A percentile compares a stretch with the other conserved stretches of the same genome.
Evolutionary conservation across 2,113 vertebrate genomes (phyloP).

Genomic region (Oncorhynchus nerka): DNA sequence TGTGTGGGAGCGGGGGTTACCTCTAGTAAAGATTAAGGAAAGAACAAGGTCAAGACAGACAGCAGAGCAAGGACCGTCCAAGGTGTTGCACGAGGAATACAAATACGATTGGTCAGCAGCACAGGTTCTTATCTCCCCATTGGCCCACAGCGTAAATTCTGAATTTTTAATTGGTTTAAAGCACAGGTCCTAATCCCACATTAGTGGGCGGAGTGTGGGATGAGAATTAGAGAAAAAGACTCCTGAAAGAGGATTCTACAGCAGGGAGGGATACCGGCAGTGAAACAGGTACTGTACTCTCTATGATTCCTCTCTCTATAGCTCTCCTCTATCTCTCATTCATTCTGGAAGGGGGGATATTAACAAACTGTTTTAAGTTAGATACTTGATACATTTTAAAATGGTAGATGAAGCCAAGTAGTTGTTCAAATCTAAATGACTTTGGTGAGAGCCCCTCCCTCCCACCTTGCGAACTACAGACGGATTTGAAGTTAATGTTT

Average conservation of each 20-base stretch:
- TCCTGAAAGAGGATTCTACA: conserved; percentile 35
- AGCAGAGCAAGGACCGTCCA: background rate
- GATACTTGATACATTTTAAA: too few species aligned
- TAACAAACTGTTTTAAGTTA: too few species aligned
- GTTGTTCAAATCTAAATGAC: too few species aligned
- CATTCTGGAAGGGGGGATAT: background rate
- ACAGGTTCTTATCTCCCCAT: conserved; percentile 27
- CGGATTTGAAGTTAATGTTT: too few species aligned
- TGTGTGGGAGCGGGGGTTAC: background rate
- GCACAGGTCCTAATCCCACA: conserved; percentile 48
- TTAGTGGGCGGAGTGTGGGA: conserved; percentile 36
- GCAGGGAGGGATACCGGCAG: conserved; percentile 49
- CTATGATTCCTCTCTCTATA: background rate
- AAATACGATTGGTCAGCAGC: conserved; percentile 31
- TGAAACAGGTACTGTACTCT: conserved; percentile 57
- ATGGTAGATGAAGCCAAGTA: too few species aligned
- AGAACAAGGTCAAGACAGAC: background rate
- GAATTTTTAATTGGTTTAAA: conserved; percentile 51
- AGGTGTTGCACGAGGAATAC: conserved; percentile 22
- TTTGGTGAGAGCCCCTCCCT: too few species aligned
- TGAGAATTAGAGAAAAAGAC: conserved; percentile 41
- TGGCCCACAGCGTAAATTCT: conserved; percentile 32
- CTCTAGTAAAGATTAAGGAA: background rate
- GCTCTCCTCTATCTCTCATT: background rate
- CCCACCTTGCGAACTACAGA: too few species aligned